These are phyloP conservation scores for Tachysurus fulvidraco DNA, from an alignment of 2,113 vertebrate genomes.

Conservation along the genomic window DNA sequence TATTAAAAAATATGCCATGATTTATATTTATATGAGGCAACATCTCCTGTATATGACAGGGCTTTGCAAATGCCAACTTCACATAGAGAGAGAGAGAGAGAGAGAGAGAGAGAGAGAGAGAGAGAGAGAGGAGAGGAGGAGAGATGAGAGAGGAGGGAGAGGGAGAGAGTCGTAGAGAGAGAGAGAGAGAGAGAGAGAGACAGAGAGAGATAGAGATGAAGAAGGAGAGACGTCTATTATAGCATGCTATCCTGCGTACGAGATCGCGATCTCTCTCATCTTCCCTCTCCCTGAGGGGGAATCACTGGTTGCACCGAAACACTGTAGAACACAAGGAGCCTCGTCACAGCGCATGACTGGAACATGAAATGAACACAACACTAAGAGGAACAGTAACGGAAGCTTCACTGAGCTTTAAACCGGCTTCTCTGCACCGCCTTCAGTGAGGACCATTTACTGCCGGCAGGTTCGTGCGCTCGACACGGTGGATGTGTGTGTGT, in stretches of 20 bases:
- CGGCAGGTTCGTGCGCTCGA: not conserved
- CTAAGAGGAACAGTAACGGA: slow-evolving; percentile 32
- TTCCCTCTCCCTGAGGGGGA: no score
- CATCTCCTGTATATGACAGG: slow-evolving; percentile 30
- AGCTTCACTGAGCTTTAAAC: slow-evolving; percentile 31
- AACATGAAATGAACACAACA: slow-evolving; percentile 11
- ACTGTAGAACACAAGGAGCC: slow-evolving; percentile 34
- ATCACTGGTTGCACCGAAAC: slow-evolving; percentile 44
- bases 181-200: slow-evolving; percentile 29
- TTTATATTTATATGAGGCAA: slow-evolving; percentile 25
- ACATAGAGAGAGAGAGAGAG: slow-evolving; percentile 12
- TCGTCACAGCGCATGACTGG: slow-evolving; percentile 37
- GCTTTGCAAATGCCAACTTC: slow-evolving; percentile 47
- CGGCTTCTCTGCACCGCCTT: slow-evolving; percentile 19
- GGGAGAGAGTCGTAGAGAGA: no score
- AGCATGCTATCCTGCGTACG: no score
- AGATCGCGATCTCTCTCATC: no score
- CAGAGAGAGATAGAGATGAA: slow-evolving; percentile 40
- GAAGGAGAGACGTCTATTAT: no score
- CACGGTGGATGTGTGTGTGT: slow-evolving; percentile 4
- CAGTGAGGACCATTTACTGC: slow-evolving; percentile 11
- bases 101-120: slow-evolving; percentile 10
- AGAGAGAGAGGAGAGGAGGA: slow-evolving; percentile 38
- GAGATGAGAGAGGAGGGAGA: no score
- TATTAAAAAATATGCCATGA: not conserved